Evolutionary conservation across 2,888 invertebrate genomes (phyloP).

Genomic region (Masnerella sp.): DNA sequence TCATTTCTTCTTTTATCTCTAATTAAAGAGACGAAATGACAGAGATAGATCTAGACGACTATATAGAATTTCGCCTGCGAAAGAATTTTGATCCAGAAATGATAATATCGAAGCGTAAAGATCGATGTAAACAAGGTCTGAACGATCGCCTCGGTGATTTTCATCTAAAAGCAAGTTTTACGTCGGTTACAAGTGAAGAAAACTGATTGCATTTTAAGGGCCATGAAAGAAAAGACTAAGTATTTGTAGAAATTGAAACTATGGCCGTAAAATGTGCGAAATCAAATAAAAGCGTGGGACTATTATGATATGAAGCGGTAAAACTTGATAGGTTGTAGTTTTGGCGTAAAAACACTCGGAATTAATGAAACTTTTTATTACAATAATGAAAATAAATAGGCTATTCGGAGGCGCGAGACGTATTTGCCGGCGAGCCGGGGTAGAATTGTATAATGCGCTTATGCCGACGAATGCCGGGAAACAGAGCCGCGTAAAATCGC

Average conservation of each 20-base stretch:
- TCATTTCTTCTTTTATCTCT: too few species aligned
- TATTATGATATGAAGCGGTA: constrained; percentile 8
- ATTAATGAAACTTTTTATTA: constrained; percentile 31
- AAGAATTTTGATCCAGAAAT: too few species aligned
- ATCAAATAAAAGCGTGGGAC: not conserved
- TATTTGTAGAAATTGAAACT: too few species aligned
- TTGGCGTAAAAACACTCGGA: constrained; percentile 12
- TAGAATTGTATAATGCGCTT: constrained; percentile 20
- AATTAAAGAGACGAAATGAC: too few species aligned
- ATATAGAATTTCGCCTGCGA: too few species aligned
- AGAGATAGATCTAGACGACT: too few species aligned
- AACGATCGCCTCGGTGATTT: too few species aligned
- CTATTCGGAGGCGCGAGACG: constrained; percentile 1
- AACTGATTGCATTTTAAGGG: not conserved
- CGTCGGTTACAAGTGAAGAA: too few species aligned
- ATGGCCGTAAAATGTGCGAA: not conserved
- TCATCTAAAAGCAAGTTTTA: too few species aligned
- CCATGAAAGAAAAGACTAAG: too few species aligned
- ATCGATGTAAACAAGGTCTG: too few species aligned
- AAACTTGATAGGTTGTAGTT: not conserved
- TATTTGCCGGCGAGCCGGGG: constrained; percentile 1
- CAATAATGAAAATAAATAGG: constrained; percentile 28
- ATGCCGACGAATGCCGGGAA: constrained; percentile 13
- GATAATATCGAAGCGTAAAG: too few species aligned
- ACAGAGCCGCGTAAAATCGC: constrained; percentile 16